Evolutionary conservation across 2,113 vertebrate species (phyloP).

Genomic region (Mustela lutreola): DNA sequence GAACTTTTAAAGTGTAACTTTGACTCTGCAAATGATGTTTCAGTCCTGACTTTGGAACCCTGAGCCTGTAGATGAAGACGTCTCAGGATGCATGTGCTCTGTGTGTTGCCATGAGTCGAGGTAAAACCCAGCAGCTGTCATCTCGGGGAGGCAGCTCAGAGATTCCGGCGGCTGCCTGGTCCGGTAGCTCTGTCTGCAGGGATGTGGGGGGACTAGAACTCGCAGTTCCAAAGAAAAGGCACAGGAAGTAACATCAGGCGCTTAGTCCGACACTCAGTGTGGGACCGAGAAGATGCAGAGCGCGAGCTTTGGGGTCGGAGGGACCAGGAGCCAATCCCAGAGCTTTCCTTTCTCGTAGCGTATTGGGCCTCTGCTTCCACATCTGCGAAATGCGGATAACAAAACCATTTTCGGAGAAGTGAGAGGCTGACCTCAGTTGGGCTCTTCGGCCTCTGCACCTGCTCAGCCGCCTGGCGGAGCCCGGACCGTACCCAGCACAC

Average conservation of each 20-base stretch:
- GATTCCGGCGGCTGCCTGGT: accelerated
- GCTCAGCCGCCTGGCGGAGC: accelerated
- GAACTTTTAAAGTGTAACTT: background rate
- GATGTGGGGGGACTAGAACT: accelerated
- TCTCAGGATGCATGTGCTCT: background rate
- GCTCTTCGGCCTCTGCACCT: background rate
- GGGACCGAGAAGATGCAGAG: background rate
- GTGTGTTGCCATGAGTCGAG: background rate
- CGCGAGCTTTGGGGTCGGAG: background rate
- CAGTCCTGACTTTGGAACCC: background rate
- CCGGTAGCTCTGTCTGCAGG: accelerated
- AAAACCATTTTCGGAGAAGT: background rate
- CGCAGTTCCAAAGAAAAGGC: background rate
- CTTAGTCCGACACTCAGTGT: accelerated
- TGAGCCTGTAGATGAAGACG: background rate
- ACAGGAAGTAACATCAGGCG: accelerated
- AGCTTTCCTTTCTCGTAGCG: background rate
- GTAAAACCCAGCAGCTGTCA: background rate
- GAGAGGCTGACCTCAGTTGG: background rate
- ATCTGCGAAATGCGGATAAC: background rate
- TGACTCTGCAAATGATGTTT: background rate
- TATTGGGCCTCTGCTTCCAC: background rate
- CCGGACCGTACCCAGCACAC: background rate
- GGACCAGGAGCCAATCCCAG: background rate
- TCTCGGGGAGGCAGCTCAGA: background rate